phyloP scores from a whole-genome alignment of 2,888 invertebrate species.

The Drosophila conformis region DNA sequence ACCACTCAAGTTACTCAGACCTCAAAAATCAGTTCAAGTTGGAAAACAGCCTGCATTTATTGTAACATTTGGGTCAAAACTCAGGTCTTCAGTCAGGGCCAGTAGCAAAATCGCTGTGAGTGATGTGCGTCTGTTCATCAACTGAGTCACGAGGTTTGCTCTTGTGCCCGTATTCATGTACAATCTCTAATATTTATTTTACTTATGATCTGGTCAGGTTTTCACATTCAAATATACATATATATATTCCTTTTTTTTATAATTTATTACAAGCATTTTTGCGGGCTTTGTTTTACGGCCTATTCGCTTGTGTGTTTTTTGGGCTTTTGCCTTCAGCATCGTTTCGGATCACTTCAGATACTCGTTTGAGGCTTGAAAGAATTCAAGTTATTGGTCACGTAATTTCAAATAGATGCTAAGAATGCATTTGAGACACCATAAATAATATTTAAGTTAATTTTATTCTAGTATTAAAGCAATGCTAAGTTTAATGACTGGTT shows the following conservation, averaged over 20 bases:
- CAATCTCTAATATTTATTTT: slow-evolving; percentile 43
- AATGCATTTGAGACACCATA: neutral
- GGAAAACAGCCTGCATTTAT: slow-evolving; percentile 2
- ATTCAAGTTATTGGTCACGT: slow-evolving; percentile 28
- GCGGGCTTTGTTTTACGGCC: slow-evolving; percentile 27
- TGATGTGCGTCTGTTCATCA: slow-evolving; percentile 22
- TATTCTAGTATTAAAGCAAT: neutral
- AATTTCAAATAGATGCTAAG: neutral
- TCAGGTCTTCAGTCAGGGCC: slow-evolving; percentile 40
- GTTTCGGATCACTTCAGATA: slow-evolving; percentile 13
- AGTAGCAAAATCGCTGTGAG: slow-evolving; percentile 35
- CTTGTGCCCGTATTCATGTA: slow-evolving; percentile 12
- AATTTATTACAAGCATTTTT: slow-evolving; percentile 48
- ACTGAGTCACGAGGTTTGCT: slow-evolving; percentile 22
- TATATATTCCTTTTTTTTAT: slow-evolving; percentile 9
- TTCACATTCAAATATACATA: neutral
- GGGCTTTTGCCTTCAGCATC: slow-evolving; percentile 11
- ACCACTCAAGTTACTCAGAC: neutral
- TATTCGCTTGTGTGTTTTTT: slow-evolving; percentile 29
- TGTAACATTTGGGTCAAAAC: slow-evolving; percentile 28
- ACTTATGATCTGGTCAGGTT: slow-evolving; percentile 37
- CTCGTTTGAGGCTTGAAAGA: slow-evolving; percentile 25
- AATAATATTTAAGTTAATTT: slow-evolving; percentile 1
- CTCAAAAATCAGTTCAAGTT: neutral
- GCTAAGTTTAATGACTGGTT: neutral